Evolutionary conservation across 1,140 invertebrate genomes (phyloP).

Genomic region (Branchinecta lindahli): DNA sequence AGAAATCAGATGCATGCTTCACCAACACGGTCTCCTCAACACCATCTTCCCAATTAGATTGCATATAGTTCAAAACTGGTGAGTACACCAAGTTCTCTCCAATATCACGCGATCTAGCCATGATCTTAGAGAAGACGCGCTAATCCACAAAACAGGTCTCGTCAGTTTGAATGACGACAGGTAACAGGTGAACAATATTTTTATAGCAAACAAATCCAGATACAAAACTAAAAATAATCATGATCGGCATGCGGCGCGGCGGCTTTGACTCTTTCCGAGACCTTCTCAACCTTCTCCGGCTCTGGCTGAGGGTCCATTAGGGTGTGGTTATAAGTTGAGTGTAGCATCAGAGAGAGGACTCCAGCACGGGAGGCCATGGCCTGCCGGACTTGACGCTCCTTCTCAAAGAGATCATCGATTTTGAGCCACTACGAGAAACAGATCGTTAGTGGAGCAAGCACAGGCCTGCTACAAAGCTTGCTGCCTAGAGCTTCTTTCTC

Average conservation of each 20-base stretch:
- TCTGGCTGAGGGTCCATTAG: conserved; percentile 43
- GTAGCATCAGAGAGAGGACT: conserved; percentile 77
- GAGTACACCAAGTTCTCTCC: too few relatives aligned
- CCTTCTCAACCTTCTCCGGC: conserved; percentile 16
- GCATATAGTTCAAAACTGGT: too few relatives aligned
- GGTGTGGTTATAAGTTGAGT: conserved; percentile 88
- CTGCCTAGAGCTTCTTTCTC: too few relatives aligned
- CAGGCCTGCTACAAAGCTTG: too few relatives aligned
- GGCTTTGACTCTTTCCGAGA: not conserved
- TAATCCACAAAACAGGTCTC: too few relatives aligned
- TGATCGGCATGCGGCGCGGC: not conserved
- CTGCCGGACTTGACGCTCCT: conserved; percentile 71
- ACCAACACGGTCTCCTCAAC: too few relatives aligned
- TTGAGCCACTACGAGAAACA: conserved; percentile 59
- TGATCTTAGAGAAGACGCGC: too few relatives aligned
- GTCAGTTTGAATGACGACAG: too few relatives aligned
- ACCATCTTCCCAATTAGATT: too few relatives aligned
- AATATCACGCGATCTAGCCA: too few relatives aligned
- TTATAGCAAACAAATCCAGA: not conserved
- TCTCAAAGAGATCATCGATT: conserved; percentile 86
- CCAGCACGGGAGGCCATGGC: conserved; percentile 76
- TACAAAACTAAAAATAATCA: not conserved
- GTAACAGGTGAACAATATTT: too few relatives aligned
- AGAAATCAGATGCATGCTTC: too few relatives aligned
- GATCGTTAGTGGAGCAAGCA: not conserved